These are phyloP conservation scores for Heliconius cydno DNA, from an alignment of 2,888 invertebrate genomes.

Conservation along the genomic window DNA sequence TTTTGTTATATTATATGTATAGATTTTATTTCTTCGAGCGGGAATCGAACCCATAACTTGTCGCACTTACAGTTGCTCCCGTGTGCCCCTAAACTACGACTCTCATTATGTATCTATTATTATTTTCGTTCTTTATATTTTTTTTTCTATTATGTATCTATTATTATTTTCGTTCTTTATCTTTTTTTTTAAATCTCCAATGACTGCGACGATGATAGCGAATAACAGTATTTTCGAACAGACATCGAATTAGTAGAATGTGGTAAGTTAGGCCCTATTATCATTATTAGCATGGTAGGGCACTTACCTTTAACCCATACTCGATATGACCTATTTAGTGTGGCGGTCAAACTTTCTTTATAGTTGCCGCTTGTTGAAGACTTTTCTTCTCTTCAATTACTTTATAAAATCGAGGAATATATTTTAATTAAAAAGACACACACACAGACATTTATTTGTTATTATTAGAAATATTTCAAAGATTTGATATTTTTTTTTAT, in stretches of 20 bases:
- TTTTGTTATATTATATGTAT: too few species aligned
- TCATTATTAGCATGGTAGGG: constrained; percentile 65
- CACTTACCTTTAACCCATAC: constrained; percentile 67
- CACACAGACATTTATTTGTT: not conserved
- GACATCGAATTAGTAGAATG: constrained; percentile 65
- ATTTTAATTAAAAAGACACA: not conserved
- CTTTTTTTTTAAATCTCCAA: constrained; percentile 7
- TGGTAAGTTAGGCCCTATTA: constrained; percentile 71
- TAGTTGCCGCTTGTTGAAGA: not conserved
- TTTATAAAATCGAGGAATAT: too few species aligned
- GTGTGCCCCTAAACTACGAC: too few species aligned
- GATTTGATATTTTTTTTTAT: not conserved
- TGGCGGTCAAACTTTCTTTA: constrained; percentile 29
- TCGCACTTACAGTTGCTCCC: too few species aligned
- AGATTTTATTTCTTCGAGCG: too few species aligned
- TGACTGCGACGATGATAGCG: constrained; percentile 51
- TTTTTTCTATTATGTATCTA: too few species aligned
- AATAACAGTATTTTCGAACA: constrained; percentile 65
- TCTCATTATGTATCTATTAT: too few species aligned
- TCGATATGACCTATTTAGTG: constrained; percentile 63
- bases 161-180: too few species aligned
- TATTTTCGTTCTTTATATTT: too few species aligned
- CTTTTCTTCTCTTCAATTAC: not conserved
- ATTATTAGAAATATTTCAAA: not conserved
- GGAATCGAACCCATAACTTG: too few species aligned